Evolutionary conservation across 2,888 invertebrate species (phyloP).

Genomic region (Cotesia congregata): DNA sequence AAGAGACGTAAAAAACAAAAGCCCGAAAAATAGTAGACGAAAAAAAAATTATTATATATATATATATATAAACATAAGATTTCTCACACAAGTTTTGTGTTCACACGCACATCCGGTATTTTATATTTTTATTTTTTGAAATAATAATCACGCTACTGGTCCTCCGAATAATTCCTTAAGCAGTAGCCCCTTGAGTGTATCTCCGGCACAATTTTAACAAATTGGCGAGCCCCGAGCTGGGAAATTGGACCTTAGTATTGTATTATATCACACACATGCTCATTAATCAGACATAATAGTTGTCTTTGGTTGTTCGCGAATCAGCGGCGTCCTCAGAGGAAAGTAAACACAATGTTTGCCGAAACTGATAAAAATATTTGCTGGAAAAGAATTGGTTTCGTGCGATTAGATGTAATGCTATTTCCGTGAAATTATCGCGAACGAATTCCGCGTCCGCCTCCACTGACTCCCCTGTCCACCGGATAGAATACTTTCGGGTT

Average conservation of each 20-base stretch:
- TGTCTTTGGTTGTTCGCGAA: neutral
- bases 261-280: neutral
- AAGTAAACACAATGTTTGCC: neutral
- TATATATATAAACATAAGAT: neutral
- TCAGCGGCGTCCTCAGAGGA: neutral
- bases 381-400: neutral
- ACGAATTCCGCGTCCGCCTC: neutral
- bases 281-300: neutral
- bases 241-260: neutral
- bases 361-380: neutral
- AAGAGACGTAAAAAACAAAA: neutral
- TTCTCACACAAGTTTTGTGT: neutral
- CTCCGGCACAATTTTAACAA: neutral
- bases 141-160: neutral
- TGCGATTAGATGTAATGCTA: neutral
- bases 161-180: neutral
- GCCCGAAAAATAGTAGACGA: neutral
- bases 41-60: neutral
- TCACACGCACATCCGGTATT: neutral
- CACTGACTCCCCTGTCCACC: neutral
- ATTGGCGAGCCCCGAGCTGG: neutral
- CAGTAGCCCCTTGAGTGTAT: neutral
- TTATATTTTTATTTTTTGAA: neutral
- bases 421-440: neutral
- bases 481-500: neutral